Conservation (phyloP, 2,113 vertebrate genomes). For the Ranitomeya imitator region DNA sequence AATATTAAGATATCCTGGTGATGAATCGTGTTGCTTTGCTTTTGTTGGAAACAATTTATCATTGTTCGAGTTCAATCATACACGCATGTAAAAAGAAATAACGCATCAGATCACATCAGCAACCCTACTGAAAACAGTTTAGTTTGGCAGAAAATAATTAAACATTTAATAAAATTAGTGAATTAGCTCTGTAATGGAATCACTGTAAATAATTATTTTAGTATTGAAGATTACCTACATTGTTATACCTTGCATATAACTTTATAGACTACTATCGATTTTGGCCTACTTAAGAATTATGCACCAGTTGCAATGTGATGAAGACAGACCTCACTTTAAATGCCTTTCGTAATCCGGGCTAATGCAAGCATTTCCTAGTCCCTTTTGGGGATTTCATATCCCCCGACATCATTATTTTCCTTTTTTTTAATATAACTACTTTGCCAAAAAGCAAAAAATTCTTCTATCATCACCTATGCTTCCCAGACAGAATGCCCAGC, state of each 20-base stretch:
- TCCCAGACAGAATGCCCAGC: conserved; percentile 59
- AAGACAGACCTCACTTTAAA: conserved; percentile 68
- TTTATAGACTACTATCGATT: conserved; percentile 27
- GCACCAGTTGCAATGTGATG: conserved; percentile 58
- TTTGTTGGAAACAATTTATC: conserved; percentile 19
- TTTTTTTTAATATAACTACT: conserved; percentile 58
- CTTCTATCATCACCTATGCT: conserved; percentile 64
- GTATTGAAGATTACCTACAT: conserved; percentile 14
- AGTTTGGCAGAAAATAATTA: background rate
- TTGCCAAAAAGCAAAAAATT: conserved; percentile 64
- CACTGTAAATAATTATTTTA: conserved; percentile 13
- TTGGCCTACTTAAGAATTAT: conserved; percentile 27
- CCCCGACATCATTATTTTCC: conserved; percentile 51
- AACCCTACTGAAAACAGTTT: background rate
- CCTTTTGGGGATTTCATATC: conserved; percentile 61
- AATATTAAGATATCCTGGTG: background rate
- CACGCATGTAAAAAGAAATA: background rate
- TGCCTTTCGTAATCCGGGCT: conserved; percentile 65
- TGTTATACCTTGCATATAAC: conserved; percentile 28
- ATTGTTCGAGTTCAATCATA: background rate
- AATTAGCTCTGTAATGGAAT: conserved; percentile 31
- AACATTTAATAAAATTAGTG: conserved; percentile 19
- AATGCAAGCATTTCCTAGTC: conserved; percentile 60
- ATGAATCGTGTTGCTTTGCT: background rate
- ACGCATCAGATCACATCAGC: background rate